These are phyloP conservation scores for Ceratitis capitata DNA, from an alignment of 1,140 invertebrate genomes.

Conservation along the genomic window DNA sequence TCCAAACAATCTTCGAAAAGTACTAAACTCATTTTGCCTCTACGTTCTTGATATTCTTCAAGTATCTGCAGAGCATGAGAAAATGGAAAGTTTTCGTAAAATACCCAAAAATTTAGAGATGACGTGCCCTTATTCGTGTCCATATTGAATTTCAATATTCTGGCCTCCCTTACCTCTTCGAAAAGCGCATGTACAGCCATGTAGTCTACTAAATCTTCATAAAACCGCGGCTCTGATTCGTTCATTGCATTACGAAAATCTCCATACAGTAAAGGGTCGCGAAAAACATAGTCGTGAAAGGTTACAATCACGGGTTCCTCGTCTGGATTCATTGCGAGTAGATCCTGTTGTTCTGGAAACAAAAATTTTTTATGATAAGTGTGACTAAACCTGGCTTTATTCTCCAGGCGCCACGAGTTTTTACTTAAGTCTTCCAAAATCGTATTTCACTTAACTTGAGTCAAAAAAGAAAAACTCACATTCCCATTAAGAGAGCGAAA, in stretches of 20 bases:
- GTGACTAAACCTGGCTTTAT: no score
- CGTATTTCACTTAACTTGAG: no score
- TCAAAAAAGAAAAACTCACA: no score
- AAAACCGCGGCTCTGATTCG: slow-evolving; percentile 79
- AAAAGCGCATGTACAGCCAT: slow-evolving; percentile 85
- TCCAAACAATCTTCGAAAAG: slow-evolving; percentile 91
- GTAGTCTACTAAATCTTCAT: slow-evolving; percentile 91
- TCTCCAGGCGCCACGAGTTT: no score
- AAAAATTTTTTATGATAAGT: no score
- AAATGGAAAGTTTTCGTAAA: background rate
- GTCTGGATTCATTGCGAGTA: background rate
- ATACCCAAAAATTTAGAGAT: background rate
- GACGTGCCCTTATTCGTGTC: no score
- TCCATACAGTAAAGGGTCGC: slow-evolving; percentile 86
- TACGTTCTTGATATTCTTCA: slow-evolving; percentile 83
- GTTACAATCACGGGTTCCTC: slow-evolving; percentile 15
- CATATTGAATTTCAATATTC: no score
- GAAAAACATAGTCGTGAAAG: slow-evolving; percentile 67
- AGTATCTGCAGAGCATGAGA: slow-evolving; percentile 73
- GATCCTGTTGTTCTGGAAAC: background rate
- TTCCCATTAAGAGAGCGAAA: no score
- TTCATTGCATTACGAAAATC: slow-evolving; percentile 86
- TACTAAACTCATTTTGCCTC: slow-evolving; percentile 78
- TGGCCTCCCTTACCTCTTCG: slow-evolving; percentile 82
- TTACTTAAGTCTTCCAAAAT: no score